phyloP scores from a whole-genome alignment of 2,113 vertebrate genomes.

The Amia ocellicauda region DNA sequence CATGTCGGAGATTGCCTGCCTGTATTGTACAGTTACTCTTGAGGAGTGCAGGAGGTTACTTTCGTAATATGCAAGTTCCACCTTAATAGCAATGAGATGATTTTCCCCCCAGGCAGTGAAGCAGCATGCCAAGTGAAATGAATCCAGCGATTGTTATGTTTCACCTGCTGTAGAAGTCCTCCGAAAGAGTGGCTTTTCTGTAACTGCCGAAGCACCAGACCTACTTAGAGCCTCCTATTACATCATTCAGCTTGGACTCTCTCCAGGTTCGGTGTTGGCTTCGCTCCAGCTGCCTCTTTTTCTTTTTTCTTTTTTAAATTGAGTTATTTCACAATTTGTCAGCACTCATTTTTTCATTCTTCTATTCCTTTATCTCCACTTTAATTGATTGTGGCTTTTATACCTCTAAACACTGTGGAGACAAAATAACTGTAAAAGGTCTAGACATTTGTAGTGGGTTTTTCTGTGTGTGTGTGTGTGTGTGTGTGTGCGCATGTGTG shows the following conservation, averaged over 20 bases:
- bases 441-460: too few species aligned
- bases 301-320: background rate
- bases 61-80: conserved; percentile 4
- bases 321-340: background rate
- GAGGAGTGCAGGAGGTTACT: background rate
- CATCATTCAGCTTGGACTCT: conserved; percentile 54
- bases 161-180: conserved; percentile 53
- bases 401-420: too few species aligned
- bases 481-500: too few species aligned
- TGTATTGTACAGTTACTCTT: background rate
- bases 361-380: conserved; percentile 23
- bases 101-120: conserved; percentile 12
- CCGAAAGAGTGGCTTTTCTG: conserved; percentile 30
- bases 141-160: conserved; percentile 51
- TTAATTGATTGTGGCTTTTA: conserved; percentile 1
- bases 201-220: conserved; percentile 49
- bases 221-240: conserved; percentile 57
- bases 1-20: background rate
- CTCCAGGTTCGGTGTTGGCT: conserved; percentile 45
- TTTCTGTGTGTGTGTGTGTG: too few species aligned
- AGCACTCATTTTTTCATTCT: conserved; percentile 18
- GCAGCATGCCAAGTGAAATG: conserved; percentile 30
- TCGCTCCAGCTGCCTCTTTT: conserved; percentile 32
- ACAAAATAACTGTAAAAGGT: too few species aligned
- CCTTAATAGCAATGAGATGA: conserved; percentile 9